These are phyloP conservation scores for Cantharis rustica DNA, from an alignment of 2,888 invertebrate genomes.

Conservation along the genomic window DNA sequence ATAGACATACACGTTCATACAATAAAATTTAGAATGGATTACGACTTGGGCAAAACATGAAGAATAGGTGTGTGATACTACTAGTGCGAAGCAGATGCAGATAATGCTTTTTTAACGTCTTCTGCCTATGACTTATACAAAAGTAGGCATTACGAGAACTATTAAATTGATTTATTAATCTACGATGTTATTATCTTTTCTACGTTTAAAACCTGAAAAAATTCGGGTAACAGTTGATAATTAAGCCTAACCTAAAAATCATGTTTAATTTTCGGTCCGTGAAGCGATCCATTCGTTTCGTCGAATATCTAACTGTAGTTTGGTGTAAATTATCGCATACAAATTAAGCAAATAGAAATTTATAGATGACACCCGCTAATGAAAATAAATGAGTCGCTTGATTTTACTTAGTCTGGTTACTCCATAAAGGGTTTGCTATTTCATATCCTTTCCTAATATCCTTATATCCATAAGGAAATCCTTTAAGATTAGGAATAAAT, in stretches of 20 bases:
- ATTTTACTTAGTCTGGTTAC: constrained; percentile 10
- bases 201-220: constrained; percentile 6
- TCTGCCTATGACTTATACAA: constrained; percentile 15
- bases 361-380: constrained; percentile 10
- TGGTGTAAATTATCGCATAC: background rate
- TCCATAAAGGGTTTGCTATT: constrained; percentile 10
- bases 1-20: background rate
- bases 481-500: constrained; percentile 20
- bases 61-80: constrained; percentile 12
- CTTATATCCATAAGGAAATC: constrained; percentile 17
- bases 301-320: background rate
- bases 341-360: constrained; percentile 4
- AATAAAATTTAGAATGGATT: constrained; percentile 1
- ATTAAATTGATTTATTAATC: constrained; percentile 42
- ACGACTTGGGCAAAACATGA: constrained; percentile 7
- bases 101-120: constrained; percentile 26
- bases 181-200: constrained; percentile 37
- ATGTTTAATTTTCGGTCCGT: background rate
- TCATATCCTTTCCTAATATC: constrained; percentile 22
- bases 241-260: background rate
- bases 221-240: background rate
- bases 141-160: constrained; percentile 35
- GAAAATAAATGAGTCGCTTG: constrained; percentile 16
- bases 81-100: constrained; percentile 18
- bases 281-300: background rate